Evolutionary conservation across 2,888 invertebrate genomes (phyloP), one percentile per base, ranked within the genome.

Genomic region (Leptinotarsa tumamoca): DNA sequence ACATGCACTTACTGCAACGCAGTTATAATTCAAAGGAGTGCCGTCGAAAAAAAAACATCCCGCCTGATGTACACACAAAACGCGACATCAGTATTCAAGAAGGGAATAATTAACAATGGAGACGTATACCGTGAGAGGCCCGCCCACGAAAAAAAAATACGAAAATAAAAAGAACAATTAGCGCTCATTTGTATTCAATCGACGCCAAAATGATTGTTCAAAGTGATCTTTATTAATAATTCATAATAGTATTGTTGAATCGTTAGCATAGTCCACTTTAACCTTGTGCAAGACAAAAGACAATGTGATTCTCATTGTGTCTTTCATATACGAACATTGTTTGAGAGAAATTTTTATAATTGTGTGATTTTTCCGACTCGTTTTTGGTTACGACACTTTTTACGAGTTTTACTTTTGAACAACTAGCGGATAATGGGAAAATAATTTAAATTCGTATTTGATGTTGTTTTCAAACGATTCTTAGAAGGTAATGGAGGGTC

Each of bases 251-350:
- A 70, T 70, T 70, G 67, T 72, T 51, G 23, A 33, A 51, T 49
- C 68, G 67, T 72, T 68, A 69, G 68, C 68, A 72, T 77, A 77
- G 74, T 74, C 77, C 71, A 74, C 69, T 72, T 77, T 77, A 77
- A 75, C 77, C 77, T 77, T 77, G 77, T 75, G 70, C 54, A 77
- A 72, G 72, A 71, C 67, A 71, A 75, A 74, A 77, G 77, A 77
- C 74, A 77, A 77, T 77, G 74, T 63, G 66, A 74, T 75, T 74
- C 75, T 75, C 75, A 78, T 75, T 78, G 70, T 73, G 70, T 73
- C 56, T 72, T 43, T 43, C 3, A 72, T 73, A 51, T 58, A 61
- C 50, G 54, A 66, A 73, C 68, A 75, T 74, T 70, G 73, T 61
- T 50, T 52, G 72, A 71, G 77, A 77, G 72, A 74, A 63, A 63